Base-by-base conservation (phyloP, 1,140 invertebrate species). In the Drosophila rufa region DNA sequence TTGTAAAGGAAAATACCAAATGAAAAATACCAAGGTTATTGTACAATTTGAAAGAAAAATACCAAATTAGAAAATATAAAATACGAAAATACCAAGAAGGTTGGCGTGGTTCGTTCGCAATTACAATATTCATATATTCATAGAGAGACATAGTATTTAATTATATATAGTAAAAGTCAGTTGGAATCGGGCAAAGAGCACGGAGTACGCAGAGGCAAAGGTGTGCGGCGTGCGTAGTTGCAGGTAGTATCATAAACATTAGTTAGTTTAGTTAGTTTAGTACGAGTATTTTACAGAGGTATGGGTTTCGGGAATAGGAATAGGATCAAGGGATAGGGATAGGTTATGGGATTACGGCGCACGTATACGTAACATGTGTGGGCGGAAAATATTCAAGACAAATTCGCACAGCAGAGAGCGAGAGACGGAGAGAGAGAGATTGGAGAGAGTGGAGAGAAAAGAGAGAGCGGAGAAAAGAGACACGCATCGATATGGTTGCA, bases 401-500 rank as follows among this genome's bases (percentile, higher is more conserved):
- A 55, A 43, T 66, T 66, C 66, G 66, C 66, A 69, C 66, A 69
- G 62, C 27, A 79, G 59, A 73, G 66, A 68, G 48, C 46, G 50
- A 69, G 55, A 45, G 42, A 53, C 69, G 47, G 69, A 38, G 27
- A 77, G 25, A 60, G 43, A 58, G 57, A 42, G 42, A 42, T 25
- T 47, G 66, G 50, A 69, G 74, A 80, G 58, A 82, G 48, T 76
- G 70, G 75, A 69, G 73, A 70, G 56, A 83, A 79, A 61, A 77
- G 56, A 85, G 71, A 73, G 57, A 81, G 53, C 66, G 40, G 79
- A 65, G 67, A 67, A 70, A 64, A 70, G 76, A 92, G 80, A 91
- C 77, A 92, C 86, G 92, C 91, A 92, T 92, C 90, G 82, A 92
- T 91, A 92, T 92, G 90, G 89, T 91, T 91, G 89, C 89, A 75